Base-by-base conservation (phyloP, 1,140 invertebrate genomes). In the Bombus soroeensis region DNA sequence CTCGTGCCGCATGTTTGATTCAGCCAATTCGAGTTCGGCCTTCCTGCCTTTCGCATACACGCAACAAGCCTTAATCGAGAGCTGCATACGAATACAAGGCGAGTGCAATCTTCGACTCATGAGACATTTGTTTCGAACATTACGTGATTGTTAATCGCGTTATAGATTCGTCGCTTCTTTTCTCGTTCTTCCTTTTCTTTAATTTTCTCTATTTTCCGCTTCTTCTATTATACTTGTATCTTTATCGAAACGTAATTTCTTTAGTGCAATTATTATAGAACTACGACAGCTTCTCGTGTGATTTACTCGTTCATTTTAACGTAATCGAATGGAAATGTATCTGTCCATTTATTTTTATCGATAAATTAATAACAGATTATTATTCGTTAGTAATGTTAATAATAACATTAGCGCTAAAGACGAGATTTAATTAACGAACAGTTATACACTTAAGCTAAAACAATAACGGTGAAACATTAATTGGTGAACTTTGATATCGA, bases 31-130 rank as follows among this genome's bases (percentile, higher is more conserved):
- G 25, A 41, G 66, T 43, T 68, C 34, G 34, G 43, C 53, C 62
- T 87, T 81, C 62, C 59, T 81, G 39, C 73, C 43, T 85, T 77
- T 64, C 34, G 28, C 62, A 57, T 59, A 9, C 25, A 68, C 22
- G 43, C 43, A 18, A 28, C 59, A 43, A 80, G 64, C 75, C 76
- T 59, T 37, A 41, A 57, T 39, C 64, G 53, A 76, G 32, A 59
- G 57, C 22, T 43, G 75, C 71, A 66, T 86, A 68, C 70, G 53
- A 73, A 64, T 80, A 68, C 62, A 18, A 22, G 32, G 5, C 37
- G 43, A 39, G 43, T 62, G 22, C 39, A 41, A 39, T 28, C 62
- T 80, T 32, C 32, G 22, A 81, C n/a, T n/a, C 32, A 13, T n/a
- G 77, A 25, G 10, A 57, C n/a, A 10, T 81, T 84, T 62, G 10